Conservation (phyloP, 1,140 invertebrate genomes). For the Drosophila trapezifrons region DNA sequence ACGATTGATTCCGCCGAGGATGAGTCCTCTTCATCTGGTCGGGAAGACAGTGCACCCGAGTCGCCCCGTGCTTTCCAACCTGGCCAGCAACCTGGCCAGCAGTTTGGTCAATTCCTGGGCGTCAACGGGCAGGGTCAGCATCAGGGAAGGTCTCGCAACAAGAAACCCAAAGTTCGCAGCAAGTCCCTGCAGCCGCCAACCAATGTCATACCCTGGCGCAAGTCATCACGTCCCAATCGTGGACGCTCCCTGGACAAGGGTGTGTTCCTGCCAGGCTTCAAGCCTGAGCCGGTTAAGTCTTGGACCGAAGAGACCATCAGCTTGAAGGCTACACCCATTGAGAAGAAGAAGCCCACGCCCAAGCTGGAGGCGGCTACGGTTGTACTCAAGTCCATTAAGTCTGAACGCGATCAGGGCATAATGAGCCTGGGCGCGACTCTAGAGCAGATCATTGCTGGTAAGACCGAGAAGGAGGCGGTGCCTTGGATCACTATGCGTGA, state of each 20-base stretch:
- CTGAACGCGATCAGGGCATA: slow-evolving; percentile 79
- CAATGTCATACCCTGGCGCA: slow-evolving; percentile 80
- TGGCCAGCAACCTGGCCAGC: slow-evolving; percentile 57
- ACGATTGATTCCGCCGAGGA: slow-evolving; percentile 83
- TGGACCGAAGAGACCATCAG: slow-evolving; percentile 87
- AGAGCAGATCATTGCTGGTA: slow-evolving; percentile 77
- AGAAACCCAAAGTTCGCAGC: slow-evolving; percentile 73
- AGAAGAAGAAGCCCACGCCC: slow-evolving; percentile 79
- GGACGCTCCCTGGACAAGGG: slow-evolving; percentile 80
- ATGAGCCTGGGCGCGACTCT: slow-evolving; percentile 75
- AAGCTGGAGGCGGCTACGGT: slow-evolving; percentile 81
- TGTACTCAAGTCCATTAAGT: slow-evolving; percentile 80
- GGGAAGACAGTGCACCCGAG: slow-evolving; percentile 79
- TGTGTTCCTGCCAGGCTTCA: slow-evolving; percentile 71
- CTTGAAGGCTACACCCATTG: slow-evolving; percentile 85
- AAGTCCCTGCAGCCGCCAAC: slow-evolving; percentile 76
- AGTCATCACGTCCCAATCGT: slow-evolving; percentile 72
- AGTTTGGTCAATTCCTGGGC: slow-evolving; percentile 73
- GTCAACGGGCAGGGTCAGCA: slow-evolving; percentile 73
- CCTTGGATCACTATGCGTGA: slow-evolving; percentile 84
- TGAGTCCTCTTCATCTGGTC: slow-evolving; percentile 81
- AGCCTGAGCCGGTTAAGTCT: slow-evolving; percentile 82
- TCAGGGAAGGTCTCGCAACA: slow-evolving; percentile 73
- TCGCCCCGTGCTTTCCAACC: slow-evolving; percentile 62
- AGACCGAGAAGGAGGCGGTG: slow-evolving; percentile 78